These are phyloP conservation scores for Nemotelus pantherinus DNA, from an alignment of 2,888 invertebrate species.

Conservation along the genomic window DNA sequence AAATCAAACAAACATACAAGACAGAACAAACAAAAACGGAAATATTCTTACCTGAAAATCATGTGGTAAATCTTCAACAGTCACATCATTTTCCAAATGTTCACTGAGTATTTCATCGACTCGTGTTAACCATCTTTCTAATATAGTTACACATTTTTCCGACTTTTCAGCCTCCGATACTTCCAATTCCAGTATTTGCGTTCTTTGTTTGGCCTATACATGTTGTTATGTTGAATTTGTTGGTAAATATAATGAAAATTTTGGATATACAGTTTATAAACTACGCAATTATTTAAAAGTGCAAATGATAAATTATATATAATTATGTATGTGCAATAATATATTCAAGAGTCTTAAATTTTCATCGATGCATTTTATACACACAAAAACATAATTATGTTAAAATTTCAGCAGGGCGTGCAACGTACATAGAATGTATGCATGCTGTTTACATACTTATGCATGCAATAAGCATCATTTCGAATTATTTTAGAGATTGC, in stretches of 20 bases:
- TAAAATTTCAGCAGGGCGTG: too few relatives aligned
- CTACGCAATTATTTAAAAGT: too few relatives aligned
- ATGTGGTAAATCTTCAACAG: constrained; percentile 81
- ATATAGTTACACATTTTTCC: constrained; percentile 77
- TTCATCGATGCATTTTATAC: too few relatives aligned
- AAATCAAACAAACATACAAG: background rate
- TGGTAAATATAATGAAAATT: background rate
- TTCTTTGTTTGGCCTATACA: constrained; percentile 61
- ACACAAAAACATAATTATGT: too few relatives aligned
- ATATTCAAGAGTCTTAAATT: too few relatives aligned
- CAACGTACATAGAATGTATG: too few relatives aligned
- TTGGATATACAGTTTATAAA: too few relatives aligned
- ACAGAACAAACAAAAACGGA: background rate
- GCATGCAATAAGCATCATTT: too few relatives aligned
- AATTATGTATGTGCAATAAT: background rate
- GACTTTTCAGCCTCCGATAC: constrained; percentile 81
- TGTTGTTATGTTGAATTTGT: constrained; percentile 10
- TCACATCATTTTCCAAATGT: constrained; percentile 79
- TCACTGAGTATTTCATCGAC: constrained; percentile 75
- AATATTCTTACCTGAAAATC: constrained; percentile 71
- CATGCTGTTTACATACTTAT: too few relatives aligned
- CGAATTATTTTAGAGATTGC: too few relatives aligned
- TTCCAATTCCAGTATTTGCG: constrained; percentile 72
- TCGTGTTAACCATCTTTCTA: constrained; percentile 77
- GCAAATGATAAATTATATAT: background rate